phyloP scores from a whole-genome alignment of 1,140 invertebrate genomes.

The Protaetia brevitarsis region DNA sequence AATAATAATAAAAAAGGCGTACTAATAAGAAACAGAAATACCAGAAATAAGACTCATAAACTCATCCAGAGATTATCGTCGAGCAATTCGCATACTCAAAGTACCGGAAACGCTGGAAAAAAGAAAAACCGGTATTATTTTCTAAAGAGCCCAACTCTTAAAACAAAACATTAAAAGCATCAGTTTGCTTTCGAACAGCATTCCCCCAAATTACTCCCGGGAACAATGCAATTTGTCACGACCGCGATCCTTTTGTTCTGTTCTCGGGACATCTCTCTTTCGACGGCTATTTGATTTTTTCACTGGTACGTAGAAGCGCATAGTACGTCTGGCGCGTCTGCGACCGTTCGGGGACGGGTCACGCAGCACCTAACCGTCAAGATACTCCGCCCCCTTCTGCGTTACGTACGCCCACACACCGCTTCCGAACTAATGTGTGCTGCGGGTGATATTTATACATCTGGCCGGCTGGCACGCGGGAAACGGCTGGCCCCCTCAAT shows the following conservation, averaged over 20 bases:
- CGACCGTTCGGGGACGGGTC: background rate
- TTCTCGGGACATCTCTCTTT: no score
- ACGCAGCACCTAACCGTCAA: slow-evolving; percentile 17
- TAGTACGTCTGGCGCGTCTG: background rate
- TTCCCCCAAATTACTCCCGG: no score
- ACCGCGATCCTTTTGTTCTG: no score
- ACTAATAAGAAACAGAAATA: slow-evolving; percentile 4
- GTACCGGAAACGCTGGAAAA: no score
- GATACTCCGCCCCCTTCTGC: slow-evolving; percentile 1
- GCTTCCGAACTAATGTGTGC: slow-evolving; percentile 17
- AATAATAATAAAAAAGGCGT: slow-evolving; percentile 6
- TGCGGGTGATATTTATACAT: slow-evolving; percentile 19
- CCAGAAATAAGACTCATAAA: no score
- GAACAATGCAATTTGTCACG: no score
- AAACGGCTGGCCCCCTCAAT: slow-evolving; percentile 13
- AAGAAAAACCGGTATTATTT: background rate
- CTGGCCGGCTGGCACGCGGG: background rate
- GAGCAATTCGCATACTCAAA: background rate
- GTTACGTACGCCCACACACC: slow-evolving; percentile 19
- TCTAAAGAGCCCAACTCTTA: background rate
- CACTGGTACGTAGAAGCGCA: background rate
- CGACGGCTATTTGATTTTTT: no score
- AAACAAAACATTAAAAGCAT: no score
- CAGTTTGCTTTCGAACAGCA: no score
- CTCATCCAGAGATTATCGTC: background rate